phyloP scores from a whole-genome alignment of 2,797 vertebrate genomes.

The Periparus ater region DNA sequence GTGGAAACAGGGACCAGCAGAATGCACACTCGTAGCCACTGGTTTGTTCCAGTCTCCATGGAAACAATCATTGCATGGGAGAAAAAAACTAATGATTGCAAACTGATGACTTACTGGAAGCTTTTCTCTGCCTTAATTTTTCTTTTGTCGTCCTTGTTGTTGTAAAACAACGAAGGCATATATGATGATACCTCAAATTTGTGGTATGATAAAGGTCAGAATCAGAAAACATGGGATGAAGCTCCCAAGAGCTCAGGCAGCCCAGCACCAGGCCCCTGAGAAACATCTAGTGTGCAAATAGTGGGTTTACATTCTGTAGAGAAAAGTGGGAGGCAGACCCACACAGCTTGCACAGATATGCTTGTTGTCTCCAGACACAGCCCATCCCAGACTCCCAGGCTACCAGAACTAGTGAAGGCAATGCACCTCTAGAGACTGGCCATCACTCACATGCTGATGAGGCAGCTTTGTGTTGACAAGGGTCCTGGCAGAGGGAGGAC shows the following conservation, averaged over 20 bases:
- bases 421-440: rapidly evolving
- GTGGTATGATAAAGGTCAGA: background rate
- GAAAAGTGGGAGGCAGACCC: background rate
- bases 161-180: background rate
- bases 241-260: background rate
- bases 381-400: background rate
- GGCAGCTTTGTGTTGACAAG: rapidly evolving
- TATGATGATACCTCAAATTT: background rate
- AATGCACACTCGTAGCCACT: background rate
- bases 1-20: constrained; percentile 56
- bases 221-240: background rate
- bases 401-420: background rate
- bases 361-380: background rate
- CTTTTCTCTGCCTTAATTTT: constrained; percentile 17
- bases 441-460: background rate
- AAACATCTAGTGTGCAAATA: background rate
- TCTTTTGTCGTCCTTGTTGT: background rate
- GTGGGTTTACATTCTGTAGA: background rate
- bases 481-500: background rate
- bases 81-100: constrained; percentile 18
- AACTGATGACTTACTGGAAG: constrained; percentile 54
- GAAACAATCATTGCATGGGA: constrained; percentile 37
- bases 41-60: constrained; percentile 51
- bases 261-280: background rate
- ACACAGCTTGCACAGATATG: background rate